Base-by-base conservation (phyloP, 2,888 invertebrate genomes). In the Atherix ibis region DNA sequence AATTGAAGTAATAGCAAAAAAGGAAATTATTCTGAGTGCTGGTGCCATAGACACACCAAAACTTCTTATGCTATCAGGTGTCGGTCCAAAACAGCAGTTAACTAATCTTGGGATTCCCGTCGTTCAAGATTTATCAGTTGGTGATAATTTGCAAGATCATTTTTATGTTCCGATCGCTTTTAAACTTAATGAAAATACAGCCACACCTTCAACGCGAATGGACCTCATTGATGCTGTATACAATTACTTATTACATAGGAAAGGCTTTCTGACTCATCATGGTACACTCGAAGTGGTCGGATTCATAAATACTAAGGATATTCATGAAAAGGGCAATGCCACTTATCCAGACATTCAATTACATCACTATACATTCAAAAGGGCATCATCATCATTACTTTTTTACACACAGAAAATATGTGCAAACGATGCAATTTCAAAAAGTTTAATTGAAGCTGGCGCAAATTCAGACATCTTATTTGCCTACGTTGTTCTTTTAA, bases 141-240 rank as follows among this genome's bases (percentile, higher is more conserved):
- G 81, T 1, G 65, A 74, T 41, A 78, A 84, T 49, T 63, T 87
- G 1, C 83, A 84, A 52, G 85, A 87, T 50, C 85, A 87, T 50
- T 73, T 80, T 31, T 76, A 73, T 9, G 63, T 75, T 36, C 47
- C 49, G 4, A 2, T 37, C 48, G 4, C 36, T 41, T 13, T 53
- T 16, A 43, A 43, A 38, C 62, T 70, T 47, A 66, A 66, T 6
- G 35, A 43, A 2, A 38, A 44, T 3, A 36, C 16, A 15, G 36
- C 43, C 2, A n/a, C 32, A 4, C 26, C 38, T n/a, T 8, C 32
- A 2, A 32, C 41, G 8, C 5, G 13, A 8, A 38, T 34, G 17
- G 41, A 42, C 2, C 4, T 19, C 3, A 18, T 48, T 1, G 45
- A 49, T 29, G 22, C 14, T 2, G 34, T 47, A 1, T 49, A 45